A percentile compares a stretch with the other conserved stretches of the same genome.
phyloP scores from a whole-genome alignment of 2,888 invertebrate genomes.

The Marasmarcha lunaedactyla region DNA sequence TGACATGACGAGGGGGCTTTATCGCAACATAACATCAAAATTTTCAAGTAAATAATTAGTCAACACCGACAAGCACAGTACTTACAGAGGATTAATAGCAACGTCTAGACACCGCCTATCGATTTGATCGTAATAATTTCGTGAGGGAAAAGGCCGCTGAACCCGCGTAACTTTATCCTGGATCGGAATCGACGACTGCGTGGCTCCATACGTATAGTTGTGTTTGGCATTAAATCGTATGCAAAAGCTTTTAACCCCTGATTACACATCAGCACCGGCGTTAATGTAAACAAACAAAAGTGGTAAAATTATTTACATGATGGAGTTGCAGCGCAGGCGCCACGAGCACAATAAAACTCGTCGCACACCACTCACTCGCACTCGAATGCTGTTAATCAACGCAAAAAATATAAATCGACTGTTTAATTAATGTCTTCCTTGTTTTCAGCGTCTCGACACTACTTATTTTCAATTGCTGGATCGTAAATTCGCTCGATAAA shows the following conservation, averaged over 20 bases:
- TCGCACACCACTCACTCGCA: conserved; percentile 6
- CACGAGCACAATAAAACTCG: conserved; percentile 6
- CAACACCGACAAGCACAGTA: too few species aligned
- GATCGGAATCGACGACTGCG: neutral
- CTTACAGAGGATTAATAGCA: too few species aligned
- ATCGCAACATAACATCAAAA: too few species aligned
- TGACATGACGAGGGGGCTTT: too few species aligned
- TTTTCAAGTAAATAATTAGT: too few species aligned
- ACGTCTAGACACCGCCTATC: neutral
- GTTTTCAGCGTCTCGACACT: conserved; percentile 22
- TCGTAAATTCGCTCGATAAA: neutral
- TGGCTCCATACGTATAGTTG: neutral
- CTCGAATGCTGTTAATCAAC: conserved; percentile 6
- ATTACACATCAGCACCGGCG: neutral
- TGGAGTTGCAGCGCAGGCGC: conserved; percentile 1
- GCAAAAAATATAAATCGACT: conserved; percentile 5
- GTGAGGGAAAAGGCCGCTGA: neutral
- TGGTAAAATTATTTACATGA: neutral
- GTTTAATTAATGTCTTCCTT: conserved; percentile 42
- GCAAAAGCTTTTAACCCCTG: neutral
- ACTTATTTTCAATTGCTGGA: conserved; percentile 20
- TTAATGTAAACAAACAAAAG: neutral
- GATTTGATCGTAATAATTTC: neutral
- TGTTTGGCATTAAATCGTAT: too few species aligned
- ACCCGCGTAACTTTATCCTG: neutral